phyloP scores from a whole-genome alignment of 1,140 invertebrate species.

The Yoshiicerus persimilis region DNA sequence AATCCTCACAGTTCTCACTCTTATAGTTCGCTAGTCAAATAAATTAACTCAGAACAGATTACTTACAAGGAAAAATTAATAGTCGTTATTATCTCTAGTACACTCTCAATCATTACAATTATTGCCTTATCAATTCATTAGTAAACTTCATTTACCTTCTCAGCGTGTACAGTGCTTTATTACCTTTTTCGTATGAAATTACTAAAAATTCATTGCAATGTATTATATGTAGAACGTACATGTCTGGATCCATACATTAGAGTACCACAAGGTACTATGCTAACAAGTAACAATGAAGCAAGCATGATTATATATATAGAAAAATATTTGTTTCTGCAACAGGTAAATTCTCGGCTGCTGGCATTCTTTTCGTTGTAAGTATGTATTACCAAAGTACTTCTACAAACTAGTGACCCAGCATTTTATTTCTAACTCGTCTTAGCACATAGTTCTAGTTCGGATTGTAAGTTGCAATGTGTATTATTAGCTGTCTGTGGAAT shows the following conservation, averaged over 20 bases:
- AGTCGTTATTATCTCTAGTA: neutral
- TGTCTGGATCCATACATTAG: neutral
- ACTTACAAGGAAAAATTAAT: neutral
- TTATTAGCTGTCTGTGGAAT: neutral
- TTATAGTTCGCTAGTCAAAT: neutral
- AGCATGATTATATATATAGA: neutral
- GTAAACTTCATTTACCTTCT: neutral
- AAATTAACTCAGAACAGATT: neutral
- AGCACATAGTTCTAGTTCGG: neutral
- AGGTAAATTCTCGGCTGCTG: neutral
- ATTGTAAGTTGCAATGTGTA: neutral
- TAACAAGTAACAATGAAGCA: neutral
- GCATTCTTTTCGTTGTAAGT: neutral
- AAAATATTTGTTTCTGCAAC: neutral
- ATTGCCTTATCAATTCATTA: neutral
- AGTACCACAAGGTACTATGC: neutral
- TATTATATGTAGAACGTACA: neutral
- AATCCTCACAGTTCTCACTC: neutral
- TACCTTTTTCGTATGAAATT: neutral
- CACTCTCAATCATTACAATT: neutral
- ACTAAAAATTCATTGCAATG: neutral
- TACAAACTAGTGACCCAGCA: neutral
- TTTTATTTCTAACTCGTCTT: neutral
- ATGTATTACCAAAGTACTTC: neutral
- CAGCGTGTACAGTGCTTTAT: neutral